A percentile compares a stretch with the other conserved stretches of the same genome.
phyloP scores from a whole-genome alignment of 2,888 invertebrate genomes.

The Nephrotoma flavescens region DNA sequence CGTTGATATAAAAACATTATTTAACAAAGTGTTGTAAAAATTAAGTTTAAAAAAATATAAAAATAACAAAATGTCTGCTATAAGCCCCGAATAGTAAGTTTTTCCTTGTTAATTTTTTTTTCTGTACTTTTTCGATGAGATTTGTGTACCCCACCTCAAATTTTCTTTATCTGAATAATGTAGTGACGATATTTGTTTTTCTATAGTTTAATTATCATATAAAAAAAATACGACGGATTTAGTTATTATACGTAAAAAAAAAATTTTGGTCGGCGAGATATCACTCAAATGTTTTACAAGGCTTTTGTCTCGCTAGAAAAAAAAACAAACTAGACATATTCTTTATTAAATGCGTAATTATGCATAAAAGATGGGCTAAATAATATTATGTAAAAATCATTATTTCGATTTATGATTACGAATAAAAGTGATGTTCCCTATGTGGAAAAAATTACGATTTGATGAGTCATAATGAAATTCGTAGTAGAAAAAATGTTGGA shows the following conservation, averaged over 20 bases:
- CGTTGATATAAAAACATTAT: not conserved
- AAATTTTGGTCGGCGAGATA: not conserved
- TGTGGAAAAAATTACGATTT: not conserved
- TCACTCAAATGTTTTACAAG: not conserved
- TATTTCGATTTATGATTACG: not conserved
- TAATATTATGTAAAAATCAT: not conserved
- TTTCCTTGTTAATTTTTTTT: conserved; percentile 9
- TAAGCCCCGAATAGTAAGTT: conserved; percentile 76
- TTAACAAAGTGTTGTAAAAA: not conserved
- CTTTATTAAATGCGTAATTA: not conserved
- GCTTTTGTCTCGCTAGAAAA: not conserved
- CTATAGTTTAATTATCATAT: not conserved
- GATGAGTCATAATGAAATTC: not conserved
- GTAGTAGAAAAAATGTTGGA: not conserved
- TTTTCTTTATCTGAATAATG: not conserved
- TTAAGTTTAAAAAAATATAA: not conserved
- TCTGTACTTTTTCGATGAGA: not conserved
- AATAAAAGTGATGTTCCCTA: not conserved
- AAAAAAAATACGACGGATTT: not conserved
- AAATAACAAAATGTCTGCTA: conserved; percentile 31
- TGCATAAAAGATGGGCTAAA: not conserved
- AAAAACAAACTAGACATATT: not conserved
- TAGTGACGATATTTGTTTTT: not conserved
- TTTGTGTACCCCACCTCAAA: conserved; percentile 4
- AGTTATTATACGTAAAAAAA: too few relatives aligned